Evolutionary conservation across 2,113 vertebrate species (phyloP), one percentile per base, ranked within the genome.

Genomic region (Anguilla rostrata): DNA sequence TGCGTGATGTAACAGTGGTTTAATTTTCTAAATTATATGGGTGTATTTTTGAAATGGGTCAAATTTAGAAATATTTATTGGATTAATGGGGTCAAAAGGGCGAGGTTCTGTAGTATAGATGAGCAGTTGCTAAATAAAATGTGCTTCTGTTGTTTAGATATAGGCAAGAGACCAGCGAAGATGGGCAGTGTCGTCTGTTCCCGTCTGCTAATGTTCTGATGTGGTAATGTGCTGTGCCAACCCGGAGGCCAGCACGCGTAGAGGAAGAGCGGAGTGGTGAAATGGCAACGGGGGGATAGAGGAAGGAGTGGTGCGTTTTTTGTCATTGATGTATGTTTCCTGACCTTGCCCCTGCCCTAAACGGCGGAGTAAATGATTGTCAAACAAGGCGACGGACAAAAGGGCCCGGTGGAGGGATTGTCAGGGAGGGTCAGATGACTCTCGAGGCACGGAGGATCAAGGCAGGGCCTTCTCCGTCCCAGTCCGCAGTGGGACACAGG

Each of bases 341-440:
- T 92, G 93, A 94, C 94, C 92, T 92, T 89, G 66, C 87, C 89
- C 89, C 87, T 66, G 90, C 89, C 85, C 92, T 88, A 90, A 94
- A 93, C 89, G 86, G 89, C 90, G 87, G 89, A 92, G 95, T 95
- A 95, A 96, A 96, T 94, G 92, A 95, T 94, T 95, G 95, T 94
- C 92, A 93, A 96, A 95, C 92, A 94, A 93, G 92, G 87, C 46
- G 39, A 83, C 16, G 87, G 91, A 95, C 94, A 95, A 96, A 94
- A 95, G 93, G 89, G 87, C 91, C 84, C 92, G 90, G 91, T 94
- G 92, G 16, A 91, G 93, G 90, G 89, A 60, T 3, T 89, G 90
- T 90, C 90, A 87, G 83, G 5, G 85, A 90, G 92, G 90, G 86
- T 78, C 89, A 84, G 89, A 88, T 83, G 82, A 60, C n/a, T 79